Conservation (phyloP, 2,797 vertebrate genomes). For the Acipenser oxyrinchus region DNA sequence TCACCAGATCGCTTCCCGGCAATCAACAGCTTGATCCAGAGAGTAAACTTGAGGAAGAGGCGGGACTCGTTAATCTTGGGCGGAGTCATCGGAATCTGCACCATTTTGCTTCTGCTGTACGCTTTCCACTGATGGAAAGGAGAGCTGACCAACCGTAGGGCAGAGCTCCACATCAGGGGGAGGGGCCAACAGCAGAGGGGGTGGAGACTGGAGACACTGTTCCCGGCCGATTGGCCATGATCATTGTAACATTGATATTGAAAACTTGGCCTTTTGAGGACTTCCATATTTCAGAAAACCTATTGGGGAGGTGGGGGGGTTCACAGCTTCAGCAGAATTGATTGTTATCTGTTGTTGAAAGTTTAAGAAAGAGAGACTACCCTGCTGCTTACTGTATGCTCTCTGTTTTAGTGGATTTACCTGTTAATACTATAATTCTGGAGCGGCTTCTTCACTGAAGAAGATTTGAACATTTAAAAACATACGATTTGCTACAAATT, state of each 20-base stretch:
- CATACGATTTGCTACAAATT: too few relatives aligned
- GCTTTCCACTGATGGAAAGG: slow-evolving; percentile 81
- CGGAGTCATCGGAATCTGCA: slow-evolving; percentile 79
- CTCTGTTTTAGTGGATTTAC: too few relatives aligned
- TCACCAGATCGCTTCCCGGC: slow-evolving; percentile 83
- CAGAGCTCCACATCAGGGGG: slow-evolving; percentile 32
- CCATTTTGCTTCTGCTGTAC: slow-evolving; percentile 86
- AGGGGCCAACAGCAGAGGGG: slow-evolving; percentile 21
- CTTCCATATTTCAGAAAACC: slow-evolving; percentile 40
- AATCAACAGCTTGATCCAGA: slow-evolving; percentile 93
- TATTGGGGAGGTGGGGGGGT: slow-evolving; percentile 30
- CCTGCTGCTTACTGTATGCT: too few relatives aligned
- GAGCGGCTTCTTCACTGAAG: too few relatives aligned
- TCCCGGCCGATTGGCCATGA: slow-evolving; percentile 37
- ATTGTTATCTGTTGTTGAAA: slow-evolving; percentile 14
- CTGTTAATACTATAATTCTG: too few relatives aligned
- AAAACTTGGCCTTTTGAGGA: slow-evolving; percentile 33
- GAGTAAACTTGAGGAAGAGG: slow-evolving; percentile 91
- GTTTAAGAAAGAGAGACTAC: too few relatives aligned
- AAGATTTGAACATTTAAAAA: too few relatives aligned
- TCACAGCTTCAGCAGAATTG: slow-evolving; percentile 17
- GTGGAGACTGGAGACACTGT: slow-evolving; percentile 26
- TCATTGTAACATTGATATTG: slow-evolving; percentile 30
- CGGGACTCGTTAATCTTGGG: slow-evolving; percentile 91
- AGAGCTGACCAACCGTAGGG: slow-evolving; percentile 37